Evolutionary conservation across 2,113 vertebrate genomes (phyloP).

Genomic region (Camelus dromedarius): DNA sequence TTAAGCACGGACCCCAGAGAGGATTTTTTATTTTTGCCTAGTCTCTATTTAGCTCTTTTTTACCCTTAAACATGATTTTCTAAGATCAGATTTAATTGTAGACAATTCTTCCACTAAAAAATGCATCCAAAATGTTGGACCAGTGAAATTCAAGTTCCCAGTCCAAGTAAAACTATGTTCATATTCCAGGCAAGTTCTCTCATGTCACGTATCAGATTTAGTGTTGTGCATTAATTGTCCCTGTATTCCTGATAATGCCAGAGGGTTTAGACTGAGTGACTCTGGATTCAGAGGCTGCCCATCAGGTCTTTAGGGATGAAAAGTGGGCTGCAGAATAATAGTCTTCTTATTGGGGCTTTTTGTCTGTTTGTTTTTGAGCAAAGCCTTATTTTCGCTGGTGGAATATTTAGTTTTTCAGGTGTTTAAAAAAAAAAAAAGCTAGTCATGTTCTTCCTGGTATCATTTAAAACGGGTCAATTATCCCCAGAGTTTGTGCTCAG

Average conservation of each 20-base stretch:
- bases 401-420: slow-evolving; percentile 1
- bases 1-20: background rate
- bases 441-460: background rate
- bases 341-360: background rate
- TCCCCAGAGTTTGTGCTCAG: background rate
- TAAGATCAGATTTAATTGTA: slow-evolving; percentile 46
- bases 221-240: background rate
- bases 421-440: background rate
- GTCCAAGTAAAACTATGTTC: slow-evolving; percentile 1
- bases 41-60: slow-evolving; percentile 33
- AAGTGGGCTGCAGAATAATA: background rate
- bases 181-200: background rate
- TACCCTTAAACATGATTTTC: background rate
- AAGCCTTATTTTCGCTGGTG: slow-evolving; percentile 18
- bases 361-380: background rate
- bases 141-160: slow-evolving; percentile 5
- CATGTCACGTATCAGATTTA: background rate
- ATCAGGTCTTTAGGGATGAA: background rate
- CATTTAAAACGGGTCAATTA: background rate
- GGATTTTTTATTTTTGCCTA: background rate
- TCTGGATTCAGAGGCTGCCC: background rate
- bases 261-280: background rate
- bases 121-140: background rate
- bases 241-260: background rate
- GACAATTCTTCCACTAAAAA: slow-evolving; percentile 16